Conservation (phyloP, 2,888 invertebrate species). For the Colostygia pectinataria region DNA sequence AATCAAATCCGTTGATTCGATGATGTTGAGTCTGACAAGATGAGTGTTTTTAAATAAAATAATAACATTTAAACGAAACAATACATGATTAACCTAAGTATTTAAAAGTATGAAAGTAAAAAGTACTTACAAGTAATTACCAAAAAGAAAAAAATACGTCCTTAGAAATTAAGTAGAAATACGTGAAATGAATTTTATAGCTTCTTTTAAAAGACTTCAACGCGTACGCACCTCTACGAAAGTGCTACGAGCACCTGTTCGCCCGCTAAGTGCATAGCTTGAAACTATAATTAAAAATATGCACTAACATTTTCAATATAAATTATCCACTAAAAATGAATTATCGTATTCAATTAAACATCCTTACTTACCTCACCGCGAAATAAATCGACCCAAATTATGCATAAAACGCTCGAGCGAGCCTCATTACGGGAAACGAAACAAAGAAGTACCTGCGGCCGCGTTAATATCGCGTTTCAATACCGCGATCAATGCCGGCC, state of each 20-base stretch:
- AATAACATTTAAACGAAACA: too few relatives aligned
- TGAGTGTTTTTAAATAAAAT: too few relatives aligned
- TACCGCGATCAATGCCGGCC: constrained; percentile 53
- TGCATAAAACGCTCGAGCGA: constrained; percentile 17
- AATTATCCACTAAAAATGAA: constrained; percentile 15
- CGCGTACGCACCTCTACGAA: constrained; percentile 37
- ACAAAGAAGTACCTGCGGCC: constrained; percentile 39
- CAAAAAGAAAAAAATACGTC: too few relatives aligned
- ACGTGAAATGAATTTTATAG: background rate
- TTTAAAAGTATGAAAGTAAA: too few relatives aligned
- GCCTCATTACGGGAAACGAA: constrained; percentile 46
- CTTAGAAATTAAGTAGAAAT: too few relatives aligned
- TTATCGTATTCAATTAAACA: constrained; percentile 18
- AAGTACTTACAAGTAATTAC: too few relatives aligned
- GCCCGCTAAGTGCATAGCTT: background rate
- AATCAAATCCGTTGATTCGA: too few relatives aligned
- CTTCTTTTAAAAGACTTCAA: constrained; percentile 51
- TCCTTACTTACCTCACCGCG: constrained; percentile 13
- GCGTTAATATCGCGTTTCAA: constrained; percentile 49
- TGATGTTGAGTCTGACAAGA: too few relatives aligned
- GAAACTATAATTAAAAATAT: constrained; percentile 2
- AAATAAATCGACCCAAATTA: constrained; percentile 26
- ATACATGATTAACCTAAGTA: too few relatives aligned
- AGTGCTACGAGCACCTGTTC: constrained; percentile 3
- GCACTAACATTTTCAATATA: constrained; percentile 7